Evolutionary conservation across 2,888 invertebrate species (phyloP).

Genomic region (Spicauda simplicius): DNA sequence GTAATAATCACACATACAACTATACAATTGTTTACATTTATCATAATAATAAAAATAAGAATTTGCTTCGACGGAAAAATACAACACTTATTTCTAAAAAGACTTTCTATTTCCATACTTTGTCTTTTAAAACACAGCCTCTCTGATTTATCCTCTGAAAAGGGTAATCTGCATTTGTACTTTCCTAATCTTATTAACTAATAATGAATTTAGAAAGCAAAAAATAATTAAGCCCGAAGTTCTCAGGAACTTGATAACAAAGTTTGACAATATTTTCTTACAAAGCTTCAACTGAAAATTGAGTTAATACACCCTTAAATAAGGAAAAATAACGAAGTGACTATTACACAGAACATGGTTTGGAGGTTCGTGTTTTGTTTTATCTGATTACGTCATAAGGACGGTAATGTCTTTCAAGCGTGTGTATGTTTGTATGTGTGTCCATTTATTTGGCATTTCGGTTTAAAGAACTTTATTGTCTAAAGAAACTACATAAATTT

Average conservation of each 20-base stretch:
- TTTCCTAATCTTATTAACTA: slow-evolving; percentile 14
- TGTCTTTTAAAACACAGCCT: background rate
- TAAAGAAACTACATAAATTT: no score
- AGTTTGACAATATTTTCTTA: slow-evolving; percentile 21
- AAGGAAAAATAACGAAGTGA: background rate
- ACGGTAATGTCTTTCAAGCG: no score
- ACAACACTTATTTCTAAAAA: no score
- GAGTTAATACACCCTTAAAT: slow-evolving; percentile 11
- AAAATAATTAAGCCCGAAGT: slow-evolving; percentile 23
- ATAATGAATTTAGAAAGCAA: slow-evolving; percentile 21
- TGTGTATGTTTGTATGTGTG: no score
- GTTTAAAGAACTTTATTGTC: no score
- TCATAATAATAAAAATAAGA: no score
- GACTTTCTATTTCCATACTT: no score
- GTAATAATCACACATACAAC: no score
- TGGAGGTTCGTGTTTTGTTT: background rate
- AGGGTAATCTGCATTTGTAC: background rate
- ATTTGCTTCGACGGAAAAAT: no score
- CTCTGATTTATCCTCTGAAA: background rate
- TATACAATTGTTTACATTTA: no score
- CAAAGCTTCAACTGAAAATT: slow-evolving; percentile 1
- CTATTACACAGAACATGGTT: background rate
- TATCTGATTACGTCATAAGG: no score
- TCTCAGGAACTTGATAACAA: slow-evolving; percentile 12
- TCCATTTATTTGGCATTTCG: no score